These are phyloP conservation scores for Lonchura striata DNA, from an alignment of 2,113 vertebrate genomes.

Conservation along the genomic window DNA sequence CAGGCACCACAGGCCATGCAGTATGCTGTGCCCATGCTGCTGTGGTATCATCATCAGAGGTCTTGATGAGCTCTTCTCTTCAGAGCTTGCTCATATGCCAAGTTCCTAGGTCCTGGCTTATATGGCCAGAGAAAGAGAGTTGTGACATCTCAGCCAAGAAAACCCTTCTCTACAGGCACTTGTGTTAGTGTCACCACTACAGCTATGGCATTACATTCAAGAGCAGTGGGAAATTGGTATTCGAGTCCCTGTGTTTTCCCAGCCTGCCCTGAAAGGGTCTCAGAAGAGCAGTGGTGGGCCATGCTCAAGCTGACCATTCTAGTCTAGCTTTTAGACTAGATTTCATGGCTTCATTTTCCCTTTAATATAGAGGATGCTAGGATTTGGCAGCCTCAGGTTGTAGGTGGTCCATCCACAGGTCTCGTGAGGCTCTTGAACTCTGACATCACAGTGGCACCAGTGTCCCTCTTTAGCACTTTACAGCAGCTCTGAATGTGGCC, in stretches of 20 bases:
- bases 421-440: not conserved
- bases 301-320: not conserved
- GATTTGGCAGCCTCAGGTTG: not conserved
- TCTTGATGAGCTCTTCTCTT: not conserved
- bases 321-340: not conserved
- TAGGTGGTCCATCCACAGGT: not conserved
- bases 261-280: not conserved
- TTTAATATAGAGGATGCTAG: not conserved
- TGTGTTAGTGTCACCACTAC: not conserved
- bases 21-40: not conserved
- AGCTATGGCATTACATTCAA: not conserved
- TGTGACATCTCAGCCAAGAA: not conserved
- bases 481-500: not conserved
- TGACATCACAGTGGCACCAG: not conserved
- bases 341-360: not conserved
- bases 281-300: not conserved
- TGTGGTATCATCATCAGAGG: not conserved
- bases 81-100: not conserved
- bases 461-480: not conserved
- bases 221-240: not conserved
- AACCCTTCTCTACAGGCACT: not conserved
- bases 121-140: not conserved
- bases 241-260: not conserved
- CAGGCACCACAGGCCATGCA: not conserved
- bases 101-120: not conserved